Base-by-base conservation (phyloP, 2,797 vertebrate species). In the Sebastes goodei region DNA sequence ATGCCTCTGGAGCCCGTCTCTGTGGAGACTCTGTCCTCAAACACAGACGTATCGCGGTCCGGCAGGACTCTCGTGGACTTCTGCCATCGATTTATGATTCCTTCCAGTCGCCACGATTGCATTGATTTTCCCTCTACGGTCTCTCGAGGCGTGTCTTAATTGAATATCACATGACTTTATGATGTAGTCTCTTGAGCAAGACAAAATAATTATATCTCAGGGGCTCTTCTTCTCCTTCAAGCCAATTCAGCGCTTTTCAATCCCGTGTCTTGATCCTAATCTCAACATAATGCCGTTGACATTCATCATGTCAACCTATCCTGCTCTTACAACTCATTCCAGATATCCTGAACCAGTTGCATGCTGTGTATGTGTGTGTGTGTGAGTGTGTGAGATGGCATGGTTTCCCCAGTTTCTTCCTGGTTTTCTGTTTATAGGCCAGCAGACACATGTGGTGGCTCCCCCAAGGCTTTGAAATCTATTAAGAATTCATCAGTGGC, bases 401-500 rank as follows among this genome's bases (percentile, higher is more conserved):
- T 14, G 25, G 17, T 61, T 73, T 78, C 30, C 46, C 15, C 75
- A 64, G 60, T 66, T 63, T 65, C 71, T 74, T 56, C 59, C 59
- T 21, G 59, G 70, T 62, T 81, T 52, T 86, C 82, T 83, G 88
- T 93, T 93, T 92, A 67, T 89, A 86, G 88, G 89, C 89, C 88
- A 89, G 83, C 79, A 89, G 77, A 89, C 86, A 81, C 91, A 89
- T 89, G 91, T 88, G 84, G 66, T 66, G 78, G 53, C 69, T 87
- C 86, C 90, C 91, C 67, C 72, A 76, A 82, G 92, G 84, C 60
- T 63, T 71, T 25, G 38, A 70, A 76, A 68, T 1, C 73, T 88
- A 94, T 94, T 90, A 94, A 93, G 83, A 89, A 94, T 94, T 94
- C 72, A 94, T 93, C 86, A 93, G 80, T 71, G 88, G 88, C 93